These are phyloP conservation scores for Ageneiosus marmoratus DNA, from an alignment of 2,113 vertebrate species.

Conservation along the genomic window DNA sequence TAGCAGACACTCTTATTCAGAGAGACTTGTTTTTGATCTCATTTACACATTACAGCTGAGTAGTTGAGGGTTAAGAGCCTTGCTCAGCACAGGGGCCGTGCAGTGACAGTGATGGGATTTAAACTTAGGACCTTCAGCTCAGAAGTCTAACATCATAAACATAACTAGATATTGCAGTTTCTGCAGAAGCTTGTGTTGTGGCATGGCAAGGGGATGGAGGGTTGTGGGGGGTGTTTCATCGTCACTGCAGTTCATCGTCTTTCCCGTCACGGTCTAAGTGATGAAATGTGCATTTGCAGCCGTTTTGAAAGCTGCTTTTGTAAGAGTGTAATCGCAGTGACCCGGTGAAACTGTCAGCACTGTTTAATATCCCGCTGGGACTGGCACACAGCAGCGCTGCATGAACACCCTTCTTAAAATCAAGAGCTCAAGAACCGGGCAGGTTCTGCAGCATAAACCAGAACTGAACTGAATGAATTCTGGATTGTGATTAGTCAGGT, in stretches of 20 bases:
- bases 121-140: too few species aligned
- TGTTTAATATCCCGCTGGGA: conserved; percentile 14
- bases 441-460: neutral
- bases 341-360: conserved; percentile 15
- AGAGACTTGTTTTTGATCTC: too few species aligned
- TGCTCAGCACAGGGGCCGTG: too few species aligned
- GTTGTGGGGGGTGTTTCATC: too few species aligned
- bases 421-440: neutral
- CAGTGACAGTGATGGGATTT: too few species aligned
- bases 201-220: too few species aligned
- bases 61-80: too few species aligned
- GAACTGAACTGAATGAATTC: neutral
- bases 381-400: neutral
- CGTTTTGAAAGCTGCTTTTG: neutral
- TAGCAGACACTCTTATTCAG: too few species aligned
- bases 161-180: too few species aligned
- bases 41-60: too few species aligned
- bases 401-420: neutral
- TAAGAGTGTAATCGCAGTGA: neutral
- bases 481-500: neutral
- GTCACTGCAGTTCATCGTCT: neutral
- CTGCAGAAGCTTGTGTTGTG: too few species aligned
- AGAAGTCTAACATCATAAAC: too few species aligned
- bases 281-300: conserved; percentile 6
- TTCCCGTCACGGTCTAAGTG: neutral